A percentile compares a stretch with the other conserved stretches of the same genome.
Conservation (phyloP, 2,888 invertebrate species). For the Penaeus monodon region DNA sequence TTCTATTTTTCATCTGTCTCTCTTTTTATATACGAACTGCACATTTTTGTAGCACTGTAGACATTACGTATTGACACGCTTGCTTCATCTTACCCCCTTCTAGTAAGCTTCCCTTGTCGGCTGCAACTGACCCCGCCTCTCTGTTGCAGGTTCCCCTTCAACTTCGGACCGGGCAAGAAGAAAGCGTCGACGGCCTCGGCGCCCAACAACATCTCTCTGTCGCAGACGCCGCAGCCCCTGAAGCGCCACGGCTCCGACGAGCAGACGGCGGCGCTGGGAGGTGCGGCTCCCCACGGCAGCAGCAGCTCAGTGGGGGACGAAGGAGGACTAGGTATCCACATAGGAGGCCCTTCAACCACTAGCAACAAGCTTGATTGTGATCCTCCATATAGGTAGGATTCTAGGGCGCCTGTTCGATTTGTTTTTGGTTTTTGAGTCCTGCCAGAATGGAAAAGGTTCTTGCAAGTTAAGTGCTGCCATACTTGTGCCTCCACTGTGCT, state of each 20-base stretch:
- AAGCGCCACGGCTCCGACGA: conserved; percentile 63
- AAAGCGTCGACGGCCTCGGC: conserved; percentile 78
- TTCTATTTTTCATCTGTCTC: too few species aligned
- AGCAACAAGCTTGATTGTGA: conserved; percentile 62
- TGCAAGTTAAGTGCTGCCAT: background rate
- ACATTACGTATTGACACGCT: too few species aligned
- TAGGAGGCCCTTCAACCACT: conserved; percentile 37
- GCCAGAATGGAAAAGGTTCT: background rate
- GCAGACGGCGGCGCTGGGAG: conserved; percentile 43
- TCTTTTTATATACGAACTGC: too few species aligned
- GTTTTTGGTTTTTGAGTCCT: background rate
- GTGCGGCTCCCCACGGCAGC: conserved; percentile 32
- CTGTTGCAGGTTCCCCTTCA: conserved; percentile 84
- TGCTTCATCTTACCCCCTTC: too few species aligned
- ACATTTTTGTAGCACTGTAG: too few species aligned
- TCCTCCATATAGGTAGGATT: conserved; percentile 64
- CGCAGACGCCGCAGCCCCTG: conserved; percentile 60
- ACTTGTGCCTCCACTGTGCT: conserved; percentile 5
- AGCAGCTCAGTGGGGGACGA: conserved; percentile 17
- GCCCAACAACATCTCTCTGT: conserved; percentile 56
- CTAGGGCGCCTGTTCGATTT: too few species aligned
- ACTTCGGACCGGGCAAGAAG: conserved; percentile 88
- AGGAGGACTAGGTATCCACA: conserved; percentile 25
- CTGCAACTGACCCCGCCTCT: background rate
- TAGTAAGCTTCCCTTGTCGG: too few species aligned